phyloP scores from a whole-genome alignment of 2,113 vertebrate genomes.

The Collichthys lucidus region DNA sequence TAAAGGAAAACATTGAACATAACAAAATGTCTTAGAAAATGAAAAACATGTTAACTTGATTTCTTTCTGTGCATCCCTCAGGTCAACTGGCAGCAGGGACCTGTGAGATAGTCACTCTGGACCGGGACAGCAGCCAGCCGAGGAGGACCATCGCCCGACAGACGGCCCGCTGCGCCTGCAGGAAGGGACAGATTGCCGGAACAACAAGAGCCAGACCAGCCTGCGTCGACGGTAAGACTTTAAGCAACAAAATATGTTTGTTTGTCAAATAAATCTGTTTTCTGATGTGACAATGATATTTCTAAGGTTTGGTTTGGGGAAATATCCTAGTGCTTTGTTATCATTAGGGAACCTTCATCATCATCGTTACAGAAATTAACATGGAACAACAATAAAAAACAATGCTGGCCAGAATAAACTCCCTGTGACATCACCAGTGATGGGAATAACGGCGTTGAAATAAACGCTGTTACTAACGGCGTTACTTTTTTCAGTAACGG shows the following conservation, averaged over 20 bases:
- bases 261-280: too few relatives aligned
- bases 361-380: too few relatives aligned
- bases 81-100: conserved; percentile 94
- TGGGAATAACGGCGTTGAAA: too few relatives aligned
- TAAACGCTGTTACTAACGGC: too few relatives aligned
- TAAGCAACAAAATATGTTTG: background rate
- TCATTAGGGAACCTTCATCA: too few relatives aligned
- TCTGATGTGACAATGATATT: background rate
- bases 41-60: background rate
- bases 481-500: too few relatives aligned
- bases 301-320: too few relatives aligned
- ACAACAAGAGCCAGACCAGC: conserved; percentile 94
- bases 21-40: background rate
- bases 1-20: background rate
- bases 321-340: too few relatives aligned
- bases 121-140: conserved; percentile 95
- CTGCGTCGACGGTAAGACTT: conserved; percentile 93
- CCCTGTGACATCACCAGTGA: too few relatives aligned
- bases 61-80: conserved; percentile 66
- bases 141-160: conserved; percentile 94
- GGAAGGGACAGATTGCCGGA: conserved; percentile 96
- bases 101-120: conserved; percentile 95
- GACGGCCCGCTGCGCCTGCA: conserved; percentile 97
- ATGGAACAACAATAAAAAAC: too few relatives aligned
- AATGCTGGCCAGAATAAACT: too few relatives aligned